Evolutionary conservation across 2,888 invertebrate species (phyloP).

Genomic region (Aelia acuminata): DNA sequence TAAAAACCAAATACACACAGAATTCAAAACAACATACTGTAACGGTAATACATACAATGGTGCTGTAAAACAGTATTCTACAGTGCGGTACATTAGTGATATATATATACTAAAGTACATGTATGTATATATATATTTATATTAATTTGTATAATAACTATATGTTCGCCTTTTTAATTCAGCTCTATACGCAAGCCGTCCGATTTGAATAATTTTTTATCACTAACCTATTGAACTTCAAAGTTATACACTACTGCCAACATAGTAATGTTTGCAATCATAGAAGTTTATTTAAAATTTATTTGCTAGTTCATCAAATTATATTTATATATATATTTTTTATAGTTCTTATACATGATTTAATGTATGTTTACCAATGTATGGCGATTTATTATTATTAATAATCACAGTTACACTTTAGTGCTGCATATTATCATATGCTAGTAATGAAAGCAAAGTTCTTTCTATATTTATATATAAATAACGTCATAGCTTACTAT

Average conservation of each 20-base stretch:
- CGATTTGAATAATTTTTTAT: slow-evolving; percentile 44
- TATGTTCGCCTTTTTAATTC: slow-evolving; percentile 41
- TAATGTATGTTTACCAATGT: slow-evolving; percentile 25
- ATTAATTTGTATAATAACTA: slow-evolving; percentile 30
- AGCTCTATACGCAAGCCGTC: slow-evolving; percentile 56
- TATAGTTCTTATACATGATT: slow-evolving; percentile 33
- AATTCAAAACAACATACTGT: slow-evolving; percentile 30
- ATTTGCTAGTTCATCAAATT: not conserved
- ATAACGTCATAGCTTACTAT: slow-evolving; percentile 35
- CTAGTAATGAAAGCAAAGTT: slow-evolving; percentile 60
- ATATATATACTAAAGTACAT: slow-evolving; percentile 54
- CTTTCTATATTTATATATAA: slow-evolving; percentile 55
- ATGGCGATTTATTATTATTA: slow-evolving; percentile 53
- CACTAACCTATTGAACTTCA: slow-evolving; percentile 45
- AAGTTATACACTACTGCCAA: slow-evolving; percentile 52
- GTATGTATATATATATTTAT: not conserved
- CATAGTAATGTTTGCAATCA: slow-evolving; percentile 34
- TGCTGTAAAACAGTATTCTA: slow-evolving; percentile 54
- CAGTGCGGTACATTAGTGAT: slow-evolving; percentile 54
- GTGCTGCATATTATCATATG: slow-evolving; percentile 64
- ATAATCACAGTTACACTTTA: slow-evolving; percentile 65
- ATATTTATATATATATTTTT: slow-evolving; percentile 37
- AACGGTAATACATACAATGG: slow-evolving; percentile 49
- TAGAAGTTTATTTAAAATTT: slow-evolving; percentile 54
- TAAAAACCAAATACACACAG: slow-evolving; percentile 4